Percentiles rank a stretch among this genome's conserved stretches.
Conservation (phyloP, 1,140 invertebrate species). For the Sarcophaga peregrina region DNA sequence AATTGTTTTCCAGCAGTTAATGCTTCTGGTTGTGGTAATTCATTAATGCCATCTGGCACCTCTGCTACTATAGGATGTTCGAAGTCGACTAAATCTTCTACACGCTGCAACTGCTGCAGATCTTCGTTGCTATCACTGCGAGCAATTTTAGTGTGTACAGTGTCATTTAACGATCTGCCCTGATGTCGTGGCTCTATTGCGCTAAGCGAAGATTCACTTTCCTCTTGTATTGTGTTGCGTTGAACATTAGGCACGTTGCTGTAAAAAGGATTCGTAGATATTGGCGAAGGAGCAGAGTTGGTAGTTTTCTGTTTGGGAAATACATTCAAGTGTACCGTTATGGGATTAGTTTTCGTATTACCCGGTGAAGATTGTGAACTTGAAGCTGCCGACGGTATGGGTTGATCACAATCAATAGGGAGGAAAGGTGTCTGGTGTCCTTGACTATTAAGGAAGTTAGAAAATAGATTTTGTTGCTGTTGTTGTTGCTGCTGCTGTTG, state of each 20-base stretch:
- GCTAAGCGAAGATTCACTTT: slow-evolving; percentile 21
- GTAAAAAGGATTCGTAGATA: slow-evolving; percentile 61
- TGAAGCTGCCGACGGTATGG: background rate
- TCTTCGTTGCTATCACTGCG: slow-evolving; percentile 54
- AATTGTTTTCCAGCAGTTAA: slow-evolving; percentile 47
- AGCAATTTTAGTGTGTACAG: slow-evolving; percentile 49
- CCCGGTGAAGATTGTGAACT: background rate
- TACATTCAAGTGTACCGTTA: slow-evolving; percentile 61
- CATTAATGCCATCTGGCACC: slow-evolving; percentile 49
- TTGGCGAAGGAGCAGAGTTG: slow-evolving; percentile 30
- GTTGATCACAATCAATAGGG: slow-evolving; percentile 36
- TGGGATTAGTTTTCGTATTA: slow-evolving; percentile 51
- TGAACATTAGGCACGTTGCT: slow-evolving; percentile 51
- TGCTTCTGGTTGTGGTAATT: slow-evolving; percentile 44
- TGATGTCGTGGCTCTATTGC: slow-evolving; percentile 57
- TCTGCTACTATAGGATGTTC: slow-evolving; percentile 63
- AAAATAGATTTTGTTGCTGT: slow-evolving; percentile 11
- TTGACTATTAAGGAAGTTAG: slow-evolving; percentile 27
- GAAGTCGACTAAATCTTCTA: slow-evolving; percentile 56
- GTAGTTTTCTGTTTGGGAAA: slow-evolving; percentile 60
- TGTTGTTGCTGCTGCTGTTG: slow-evolving; percentile 48
- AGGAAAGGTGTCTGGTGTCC: slow-evolving; percentile 42
- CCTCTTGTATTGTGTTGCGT: slow-evolving; percentile 43
- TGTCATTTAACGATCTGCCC: background rate
- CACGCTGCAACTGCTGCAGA: background rate